A percentile compares a stretch with the other conserved stretches of the same genome.
phyloP scores from a whole-genome alignment of 2,797 vertebrate genomes.

The Naso thynnoides region DNA sequence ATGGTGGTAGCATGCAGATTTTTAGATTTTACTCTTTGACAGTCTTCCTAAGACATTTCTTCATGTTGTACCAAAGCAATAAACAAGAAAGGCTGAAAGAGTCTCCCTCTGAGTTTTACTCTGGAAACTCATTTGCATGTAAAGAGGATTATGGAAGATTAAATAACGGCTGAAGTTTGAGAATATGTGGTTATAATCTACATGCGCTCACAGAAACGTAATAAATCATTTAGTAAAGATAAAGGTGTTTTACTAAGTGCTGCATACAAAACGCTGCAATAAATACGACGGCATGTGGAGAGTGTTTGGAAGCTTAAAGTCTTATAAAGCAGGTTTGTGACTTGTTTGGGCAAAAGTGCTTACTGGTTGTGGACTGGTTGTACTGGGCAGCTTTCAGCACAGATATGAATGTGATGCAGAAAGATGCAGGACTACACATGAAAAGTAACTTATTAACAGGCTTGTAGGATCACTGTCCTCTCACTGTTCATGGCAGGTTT shows the following conservation, averaged over 20 bases:
- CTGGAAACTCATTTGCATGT: constrained; percentile 32
- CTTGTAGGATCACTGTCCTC: too few relatives aligned
- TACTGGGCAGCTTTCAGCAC: neutral
- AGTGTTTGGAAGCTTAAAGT: neutral
- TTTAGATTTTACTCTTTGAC: neutral
- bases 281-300: neutral
- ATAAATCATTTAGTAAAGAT: constrained; percentile 1
- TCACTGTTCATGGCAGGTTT: constrained; percentile 7
- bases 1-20: too few relatives aligned
- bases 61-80: constrained; percentile 1
- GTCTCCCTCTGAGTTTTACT: neutral
- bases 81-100: neutral
- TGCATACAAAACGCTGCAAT: neutral
- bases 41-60: neutral
- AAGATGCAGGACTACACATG: too few relatives aligned
- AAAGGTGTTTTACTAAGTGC: too few relatives aligned
- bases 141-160: constrained; percentile 39
- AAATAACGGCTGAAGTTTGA: constrained; percentile 18
- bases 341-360: neutral
- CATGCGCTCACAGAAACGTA: constrained; percentile 6
- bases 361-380: neutral
- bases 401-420: neutral
- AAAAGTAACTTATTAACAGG: too few relatives aligned
- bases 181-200: constrained; percentile 10
- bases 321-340: neutral